Evolutionary conservation across 2,797 vertebrate species (phyloP).

Genomic region (Lagorchestes hirsutus): DNA sequence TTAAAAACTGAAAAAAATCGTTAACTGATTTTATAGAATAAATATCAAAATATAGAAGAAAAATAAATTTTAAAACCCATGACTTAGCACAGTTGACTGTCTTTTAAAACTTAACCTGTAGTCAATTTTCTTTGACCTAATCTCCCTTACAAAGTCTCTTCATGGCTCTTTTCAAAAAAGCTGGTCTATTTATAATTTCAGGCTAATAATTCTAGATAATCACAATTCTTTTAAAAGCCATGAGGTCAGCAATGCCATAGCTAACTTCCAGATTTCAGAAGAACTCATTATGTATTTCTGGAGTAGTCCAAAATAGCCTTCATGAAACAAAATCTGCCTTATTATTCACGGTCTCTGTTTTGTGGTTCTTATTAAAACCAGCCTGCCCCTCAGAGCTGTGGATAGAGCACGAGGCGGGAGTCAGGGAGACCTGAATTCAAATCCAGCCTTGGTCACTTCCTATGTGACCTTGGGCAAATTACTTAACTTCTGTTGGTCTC

Average conservation of each 20-base stretch:
- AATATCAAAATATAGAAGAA: neutral
- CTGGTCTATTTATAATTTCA: neutral
- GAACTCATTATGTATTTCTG: neutral
- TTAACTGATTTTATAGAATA: neutral
- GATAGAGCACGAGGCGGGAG: neutral
- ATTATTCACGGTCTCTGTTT: neutral
- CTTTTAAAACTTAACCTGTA: neutral
- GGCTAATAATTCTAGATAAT: slow-evolving; percentile 4
- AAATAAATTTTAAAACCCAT: neutral
- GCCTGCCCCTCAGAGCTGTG: neutral
- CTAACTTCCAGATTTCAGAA: slow-evolving; percentile 1
- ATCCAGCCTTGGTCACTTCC: neutral
- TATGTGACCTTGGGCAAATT: neutral
- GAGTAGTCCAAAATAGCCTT: neutral
- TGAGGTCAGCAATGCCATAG: neutral
- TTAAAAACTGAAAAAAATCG: neutral
- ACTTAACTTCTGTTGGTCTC: neutral
- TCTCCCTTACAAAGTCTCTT: neutral
- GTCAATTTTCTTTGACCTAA: neutral
- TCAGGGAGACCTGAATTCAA: neutral
- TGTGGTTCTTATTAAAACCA: neutral
- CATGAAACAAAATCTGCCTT: neutral
- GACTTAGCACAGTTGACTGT: neutral
- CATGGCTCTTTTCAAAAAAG: neutral
- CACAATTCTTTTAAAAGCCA: neutral